Percentiles rank a stretch among this genome's conserved stretches.
phyloP scores from a whole-genome alignment of 2,113 vertebrate species.

The Ia io region DNA sequence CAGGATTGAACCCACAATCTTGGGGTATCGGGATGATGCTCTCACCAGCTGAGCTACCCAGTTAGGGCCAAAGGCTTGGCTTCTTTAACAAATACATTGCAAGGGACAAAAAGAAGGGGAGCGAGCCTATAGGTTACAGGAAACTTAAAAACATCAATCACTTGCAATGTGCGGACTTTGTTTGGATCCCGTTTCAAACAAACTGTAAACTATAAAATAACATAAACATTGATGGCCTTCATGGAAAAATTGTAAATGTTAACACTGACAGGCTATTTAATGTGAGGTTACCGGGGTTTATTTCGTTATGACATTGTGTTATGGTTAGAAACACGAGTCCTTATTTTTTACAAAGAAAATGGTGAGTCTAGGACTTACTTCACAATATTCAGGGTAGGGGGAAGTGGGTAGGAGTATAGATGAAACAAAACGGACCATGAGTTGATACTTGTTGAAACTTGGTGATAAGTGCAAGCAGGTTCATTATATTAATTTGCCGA shows the following conservation, averaged over 20 bases:
- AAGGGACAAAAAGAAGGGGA: neutral
- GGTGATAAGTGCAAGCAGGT: neutral
- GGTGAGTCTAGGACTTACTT: neutral
- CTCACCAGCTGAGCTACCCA: neutral
- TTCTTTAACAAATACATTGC: neutral
- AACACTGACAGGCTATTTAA: neutral
- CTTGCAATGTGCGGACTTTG: neutral
- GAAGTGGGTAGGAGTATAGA: neutral
- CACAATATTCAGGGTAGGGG: neutral
- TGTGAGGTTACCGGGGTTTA: neutral
- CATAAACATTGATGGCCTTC: neutral
- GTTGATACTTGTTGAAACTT: neutral
- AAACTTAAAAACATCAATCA: neutral
- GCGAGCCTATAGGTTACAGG: neutral
- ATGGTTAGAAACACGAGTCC: neutral
- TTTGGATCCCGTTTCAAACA: slow-evolving; percentile 6
- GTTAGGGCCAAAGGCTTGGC: neutral
- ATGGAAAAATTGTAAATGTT: neutral
- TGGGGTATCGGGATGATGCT: neutral
- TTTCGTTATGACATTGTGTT: neutral
- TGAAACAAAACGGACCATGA: neutral
- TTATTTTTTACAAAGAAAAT: slow-evolving; percentile 7
- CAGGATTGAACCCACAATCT: neutral
- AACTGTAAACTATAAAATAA: neutral
- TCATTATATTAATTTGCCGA: neutral